phyloP scores from a whole-genome alignment of 2,797 vertebrate genomes.

The Hydrocynus forskahlii region DNA sequence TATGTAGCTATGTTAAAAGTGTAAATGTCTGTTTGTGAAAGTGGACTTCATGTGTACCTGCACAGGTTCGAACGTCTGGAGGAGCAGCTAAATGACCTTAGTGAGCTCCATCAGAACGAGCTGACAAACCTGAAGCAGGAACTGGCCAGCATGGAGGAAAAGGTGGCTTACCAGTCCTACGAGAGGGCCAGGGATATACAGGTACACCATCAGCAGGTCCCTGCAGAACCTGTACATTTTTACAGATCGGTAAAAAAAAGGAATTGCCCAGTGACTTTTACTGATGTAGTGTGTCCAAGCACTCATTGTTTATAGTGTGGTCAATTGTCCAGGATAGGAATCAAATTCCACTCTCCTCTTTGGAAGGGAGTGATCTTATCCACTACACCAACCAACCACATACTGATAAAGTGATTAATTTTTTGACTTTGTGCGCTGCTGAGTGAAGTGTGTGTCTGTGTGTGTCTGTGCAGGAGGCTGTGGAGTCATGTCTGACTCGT shows the following conservation, averaged over 20 bases:
- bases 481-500: slow-evolving; percentile 96
- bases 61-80: slow-evolving; percentile 93
- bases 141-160: slow-evolving; percentile 98
- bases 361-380: too few species aligned
- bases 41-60: background rate
- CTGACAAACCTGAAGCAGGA: slow-evolving; percentile 99
- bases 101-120: slow-evolving; percentile 97
- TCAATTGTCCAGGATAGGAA: too few species aligned
- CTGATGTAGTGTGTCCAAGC: too few species aligned
- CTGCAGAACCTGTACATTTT: too few species aligned
- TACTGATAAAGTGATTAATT: background rate
- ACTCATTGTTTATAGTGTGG: too few species aligned
- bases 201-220: slow-evolving; percentile 67
- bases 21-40: background rate
- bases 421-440: background rate
- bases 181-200: slow-evolving; percentile 97
- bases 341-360: too few species aligned
- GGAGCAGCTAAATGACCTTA: slow-evolving; percentile 95
- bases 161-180: slow-evolving; percentile 98
- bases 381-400: too few species aligned
- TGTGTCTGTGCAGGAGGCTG: slow-evolving; percentile 83
- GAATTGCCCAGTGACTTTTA: too few species aligned
- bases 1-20: background rate
- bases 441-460: slow-evolving; percentile 12
- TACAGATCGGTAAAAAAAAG: too few species aligned